Percentiles rank a stretch among this genome's conserved stretches.
phyloP scores from a whole-genome alignment of 2,888 invertebrate genomes.

The Ctena decussata region DNA sequence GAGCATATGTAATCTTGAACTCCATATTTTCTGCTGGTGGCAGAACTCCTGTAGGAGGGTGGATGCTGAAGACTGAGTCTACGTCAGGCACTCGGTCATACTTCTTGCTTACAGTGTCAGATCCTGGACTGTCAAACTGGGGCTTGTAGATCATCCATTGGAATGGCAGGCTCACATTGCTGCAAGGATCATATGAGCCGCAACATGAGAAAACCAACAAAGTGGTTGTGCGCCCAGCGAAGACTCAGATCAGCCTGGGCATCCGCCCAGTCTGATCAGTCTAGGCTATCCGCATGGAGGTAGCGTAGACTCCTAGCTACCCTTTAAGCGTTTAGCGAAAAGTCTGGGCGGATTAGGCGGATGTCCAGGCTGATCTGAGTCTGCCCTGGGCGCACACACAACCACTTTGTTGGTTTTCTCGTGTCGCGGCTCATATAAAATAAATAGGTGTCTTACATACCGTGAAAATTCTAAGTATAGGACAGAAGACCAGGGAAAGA shows the following conservation, averaged over 20 bases:
- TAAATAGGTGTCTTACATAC: too few species aligned
- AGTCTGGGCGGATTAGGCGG: too few species aligned
- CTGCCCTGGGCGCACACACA: too few species aligned
- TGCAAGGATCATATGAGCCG: constrained; percentile 44
- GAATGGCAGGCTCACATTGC: constrained; percentile 84
- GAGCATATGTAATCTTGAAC: constrained; percentile 85
- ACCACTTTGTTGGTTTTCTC: too few species aligned
- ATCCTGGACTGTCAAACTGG: constrained; percentile 74
- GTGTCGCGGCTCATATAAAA: too few species aligned
- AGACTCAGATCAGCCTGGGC: not conserved
- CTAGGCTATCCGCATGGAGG: too few species aligned
- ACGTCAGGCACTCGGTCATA: constrained; percentile 80
- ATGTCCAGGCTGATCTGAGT: too few species aligned
- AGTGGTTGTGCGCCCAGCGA: not conserved
- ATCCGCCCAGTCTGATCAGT: not conserved
- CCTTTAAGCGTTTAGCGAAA: too few species aligned
- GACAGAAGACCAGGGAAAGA: too few species aligned
- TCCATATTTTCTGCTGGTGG: constrained; percentile 74
- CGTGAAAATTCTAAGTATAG: too few species aligned
- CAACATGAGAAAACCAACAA: too few species aligned
- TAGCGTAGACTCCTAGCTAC: too few species aligned
- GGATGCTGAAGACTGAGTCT: constrained; percentile 84
- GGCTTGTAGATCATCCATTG: constrained; percentile 86
- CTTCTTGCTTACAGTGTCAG: constrained; percentile 46
- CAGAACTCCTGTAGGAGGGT: constrained; percentile 81